A percentile compares a stretch with the other conserved stretches of the same genome.
phyloP scores from a whole-genome alignment of 1,140 invertebrate species.

The Nylanderia fulva region DNA sequence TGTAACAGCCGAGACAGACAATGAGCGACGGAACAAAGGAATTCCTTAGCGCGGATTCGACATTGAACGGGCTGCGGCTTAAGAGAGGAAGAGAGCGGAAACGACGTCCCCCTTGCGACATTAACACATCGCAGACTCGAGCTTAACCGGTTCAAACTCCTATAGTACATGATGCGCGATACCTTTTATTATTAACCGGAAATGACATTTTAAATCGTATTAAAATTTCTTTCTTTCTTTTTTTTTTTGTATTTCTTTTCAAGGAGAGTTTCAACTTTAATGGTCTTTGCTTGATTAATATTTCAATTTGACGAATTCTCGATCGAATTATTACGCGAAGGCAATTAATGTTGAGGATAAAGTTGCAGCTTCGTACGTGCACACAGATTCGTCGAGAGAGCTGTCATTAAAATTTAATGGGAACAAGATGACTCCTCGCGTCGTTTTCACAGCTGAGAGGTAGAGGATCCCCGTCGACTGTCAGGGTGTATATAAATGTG shows the following conservation, averaged over 20 bases:
- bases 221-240: too few relatives aligned
- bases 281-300: not conserved
- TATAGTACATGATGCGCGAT: not conserved
- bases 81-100: slow-evolving; percentile 50
- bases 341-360: not conserved
- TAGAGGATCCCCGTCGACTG: slow-evolving; percentile 19
- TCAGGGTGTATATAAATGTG: not conserved
- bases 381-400: not conserved
- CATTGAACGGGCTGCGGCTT: slow-evolving; percentile 53
- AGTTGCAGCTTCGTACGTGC: not conserved
- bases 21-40: slow-evolving; percentile 76
- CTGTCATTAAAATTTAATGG: slow-evolving; percentile 23
- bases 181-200: not conserved
- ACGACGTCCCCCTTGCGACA: slow-evolving; percentile 44
- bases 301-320: not conserved
- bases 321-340: not conserved
- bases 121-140: slow-evolving; percentile 46
- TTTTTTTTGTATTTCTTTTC: too few relatives aligned
- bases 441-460: not conserved
- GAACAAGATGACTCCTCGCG: not conserved
- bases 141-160: slow-evolving; percentile 1
- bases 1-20: slow-evolving; percentile 66
- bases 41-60: slow-evolving; percentile 72
- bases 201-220: too few relatives aligned
- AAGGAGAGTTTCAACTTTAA: too few relatives aligned